Evolutionary conservation across 2,113 vertebrate genomes (phyloP).

Genomic region (Campylorhamphus procurvoides): DNA sequence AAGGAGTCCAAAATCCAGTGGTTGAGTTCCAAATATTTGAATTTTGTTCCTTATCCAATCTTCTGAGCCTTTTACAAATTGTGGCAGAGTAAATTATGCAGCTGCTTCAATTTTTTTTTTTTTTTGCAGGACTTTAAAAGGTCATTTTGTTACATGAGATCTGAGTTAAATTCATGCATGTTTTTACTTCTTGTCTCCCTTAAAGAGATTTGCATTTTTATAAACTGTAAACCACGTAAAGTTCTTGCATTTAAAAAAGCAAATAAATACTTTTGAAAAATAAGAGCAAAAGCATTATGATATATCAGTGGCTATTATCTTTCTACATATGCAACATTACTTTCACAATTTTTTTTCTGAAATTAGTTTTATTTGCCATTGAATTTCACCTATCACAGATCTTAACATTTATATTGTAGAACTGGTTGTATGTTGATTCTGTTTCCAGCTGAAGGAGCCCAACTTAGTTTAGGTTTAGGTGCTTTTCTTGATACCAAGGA

Average conservation of each 20-base stretch:
- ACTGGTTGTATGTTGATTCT: not conserved
- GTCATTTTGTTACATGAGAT: not conserved
- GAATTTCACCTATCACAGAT: not conserved
- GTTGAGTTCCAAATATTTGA: conserved; percentile 29
- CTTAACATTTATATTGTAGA: not conserved
- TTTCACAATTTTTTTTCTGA: not conserved
- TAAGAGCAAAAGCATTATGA: not conserved
- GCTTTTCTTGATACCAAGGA: not conserved
- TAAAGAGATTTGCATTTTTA: not conserved
- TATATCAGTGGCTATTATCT: not conserved
- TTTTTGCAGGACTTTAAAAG: not conserved
- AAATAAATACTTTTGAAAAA: not conserved
- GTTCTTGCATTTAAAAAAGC: not conserved
- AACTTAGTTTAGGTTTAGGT: not conserved
- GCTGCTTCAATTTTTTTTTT: not conserved
- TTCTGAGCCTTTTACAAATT: conserved; percentile 5
- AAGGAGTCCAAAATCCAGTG: conserved; percentile 21
- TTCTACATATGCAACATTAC: not conserved
- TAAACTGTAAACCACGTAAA: not conserved
- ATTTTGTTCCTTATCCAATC: conserved; percentile 16
- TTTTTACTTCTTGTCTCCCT: not conserved
- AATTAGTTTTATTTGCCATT: not conserved
- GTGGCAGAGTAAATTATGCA: conserved; percentile 6
- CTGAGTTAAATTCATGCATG: not conserved
- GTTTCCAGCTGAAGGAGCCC: not conserved